These are phyloP conservation scores for Lucinisca nassula DNA, from an alignment of 2,888 invertebrate genomes.

Conservation along the genomic window DNA sequence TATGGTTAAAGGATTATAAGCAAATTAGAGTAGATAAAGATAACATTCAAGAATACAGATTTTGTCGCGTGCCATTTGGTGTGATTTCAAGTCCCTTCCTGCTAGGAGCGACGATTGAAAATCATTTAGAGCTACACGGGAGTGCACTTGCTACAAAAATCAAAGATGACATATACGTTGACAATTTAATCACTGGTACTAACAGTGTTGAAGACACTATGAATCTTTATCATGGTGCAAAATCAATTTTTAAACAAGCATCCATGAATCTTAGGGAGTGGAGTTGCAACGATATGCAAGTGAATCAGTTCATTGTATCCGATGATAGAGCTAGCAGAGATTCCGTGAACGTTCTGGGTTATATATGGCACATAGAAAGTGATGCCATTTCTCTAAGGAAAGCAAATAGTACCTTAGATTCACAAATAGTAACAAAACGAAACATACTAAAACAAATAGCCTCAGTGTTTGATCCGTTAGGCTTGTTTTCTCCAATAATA, in stretches of 20 bases:
- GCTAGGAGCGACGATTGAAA: constrained; percentile 16
- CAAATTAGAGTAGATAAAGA: background rate
- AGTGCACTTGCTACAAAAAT: background rate
- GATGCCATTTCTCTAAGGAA: background rate
- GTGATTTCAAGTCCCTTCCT: constrained; percentile 25
- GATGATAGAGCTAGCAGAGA: background rate
- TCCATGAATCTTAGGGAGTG: background rate
- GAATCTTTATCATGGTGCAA: background rate
- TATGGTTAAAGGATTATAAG: constrained; percentile 17
- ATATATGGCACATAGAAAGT: too few species aligned
- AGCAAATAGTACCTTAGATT: background rate
- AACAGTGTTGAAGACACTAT: background rate
- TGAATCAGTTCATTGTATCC: background rate
- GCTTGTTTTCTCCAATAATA: background rate
- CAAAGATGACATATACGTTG: background rate
- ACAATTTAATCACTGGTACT: background rate
- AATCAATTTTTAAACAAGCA: background rate
- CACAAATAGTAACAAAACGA: background rate
- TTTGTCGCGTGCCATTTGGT: constrained; percentile 30
- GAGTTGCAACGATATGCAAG: background rate
- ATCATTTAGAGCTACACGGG: background rate
- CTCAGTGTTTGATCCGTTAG: background rate
- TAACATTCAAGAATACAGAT: constrained; percentile 27
- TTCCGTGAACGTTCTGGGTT: background rate
- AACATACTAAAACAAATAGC: background rate